Evolutionary conservation across 2,888 invertebrate genomes (phyloP).

Genomic region (Platycnemis pennipes): DNA sequence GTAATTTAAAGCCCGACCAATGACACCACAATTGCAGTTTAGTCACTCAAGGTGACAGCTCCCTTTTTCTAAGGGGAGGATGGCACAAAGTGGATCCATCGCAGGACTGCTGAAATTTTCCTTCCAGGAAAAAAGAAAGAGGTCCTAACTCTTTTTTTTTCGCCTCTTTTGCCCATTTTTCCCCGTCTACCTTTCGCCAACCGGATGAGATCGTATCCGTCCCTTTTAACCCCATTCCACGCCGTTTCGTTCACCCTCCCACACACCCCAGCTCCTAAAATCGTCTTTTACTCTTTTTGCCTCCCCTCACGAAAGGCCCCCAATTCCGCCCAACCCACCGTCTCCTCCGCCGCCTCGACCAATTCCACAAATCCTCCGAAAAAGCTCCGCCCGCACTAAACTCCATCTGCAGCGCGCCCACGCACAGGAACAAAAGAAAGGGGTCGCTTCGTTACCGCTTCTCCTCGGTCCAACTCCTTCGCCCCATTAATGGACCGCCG

Average conservation of each 20-base stretch:
- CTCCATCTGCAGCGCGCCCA: neutral
- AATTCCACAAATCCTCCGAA: neutral
- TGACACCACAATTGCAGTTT: too few relatives aligned
- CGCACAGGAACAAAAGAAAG: constrained; percentile 19
- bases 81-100: neutral
- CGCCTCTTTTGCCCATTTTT: neutral
- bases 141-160: neutral
- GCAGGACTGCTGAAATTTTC: neutral
- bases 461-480: neutral
- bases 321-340: neutral
- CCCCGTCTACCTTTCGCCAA: neutral
- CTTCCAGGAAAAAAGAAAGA: neutral
- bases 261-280: too few relatives aligned
- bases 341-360: too few relatives aligned
- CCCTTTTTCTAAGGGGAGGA: neutral
- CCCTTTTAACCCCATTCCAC: neutral
- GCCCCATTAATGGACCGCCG: constrained; percentile 6
- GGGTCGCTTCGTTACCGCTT: neutral
- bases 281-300: neutral
- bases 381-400: neutral
- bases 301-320: neutral
- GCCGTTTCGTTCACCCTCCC: neutral
- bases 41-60: too few relatives aligned
- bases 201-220: neutral
- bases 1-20: too few relatives aligned